Evolutionary conservation across 2,888 invertebrate species (phyloP).

Genomic region (Troides aeacus): DNA sequence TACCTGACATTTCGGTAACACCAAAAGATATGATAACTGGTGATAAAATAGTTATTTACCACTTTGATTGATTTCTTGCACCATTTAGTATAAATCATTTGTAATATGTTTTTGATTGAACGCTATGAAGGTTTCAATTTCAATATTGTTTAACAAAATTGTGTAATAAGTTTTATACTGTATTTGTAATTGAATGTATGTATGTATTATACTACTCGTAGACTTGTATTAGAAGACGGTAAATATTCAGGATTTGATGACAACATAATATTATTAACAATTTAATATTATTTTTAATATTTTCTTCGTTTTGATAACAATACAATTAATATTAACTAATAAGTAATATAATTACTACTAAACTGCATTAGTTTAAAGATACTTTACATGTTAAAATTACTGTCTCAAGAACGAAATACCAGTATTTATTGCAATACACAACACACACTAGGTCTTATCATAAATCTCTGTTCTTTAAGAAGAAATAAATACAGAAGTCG

Average conservation of each 20-base stretch:
- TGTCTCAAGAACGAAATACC: neutral
- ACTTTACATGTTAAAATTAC: neutral
- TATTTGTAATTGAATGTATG: neutral
- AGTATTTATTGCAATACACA: neutral
- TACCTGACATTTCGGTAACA: conserved; percentile 25
- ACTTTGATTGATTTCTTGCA: conserved; percentile 9
- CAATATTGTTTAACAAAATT: too few relatives aligned
- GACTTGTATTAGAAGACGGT: too few relatives aligned
- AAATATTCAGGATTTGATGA: too few relatives aligned
- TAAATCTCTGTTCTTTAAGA: neutral
- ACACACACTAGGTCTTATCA: too few relatives aligned
- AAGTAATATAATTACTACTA: too few relatives aligned
- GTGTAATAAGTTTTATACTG: too few relatives aligned
- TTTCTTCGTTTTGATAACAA: too few relatives aligned
- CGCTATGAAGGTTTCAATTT: neutral
- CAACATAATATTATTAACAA: too few relatives aligned
- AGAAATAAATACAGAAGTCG: neutral
- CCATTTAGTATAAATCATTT: neutral
- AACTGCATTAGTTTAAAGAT: too few relatives aligned
- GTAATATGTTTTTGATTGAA: neutral
- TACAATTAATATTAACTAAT: too few relatives aligned
- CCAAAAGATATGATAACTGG: conserved; percentile 25
- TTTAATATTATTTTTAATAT: too few relatives aligned
- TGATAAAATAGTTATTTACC: conserved; percentile 23
- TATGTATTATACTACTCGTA: neutral